Conservation (phyloP, 2,888 invertebrate genomes). For the Globia sparganii region DNA sequence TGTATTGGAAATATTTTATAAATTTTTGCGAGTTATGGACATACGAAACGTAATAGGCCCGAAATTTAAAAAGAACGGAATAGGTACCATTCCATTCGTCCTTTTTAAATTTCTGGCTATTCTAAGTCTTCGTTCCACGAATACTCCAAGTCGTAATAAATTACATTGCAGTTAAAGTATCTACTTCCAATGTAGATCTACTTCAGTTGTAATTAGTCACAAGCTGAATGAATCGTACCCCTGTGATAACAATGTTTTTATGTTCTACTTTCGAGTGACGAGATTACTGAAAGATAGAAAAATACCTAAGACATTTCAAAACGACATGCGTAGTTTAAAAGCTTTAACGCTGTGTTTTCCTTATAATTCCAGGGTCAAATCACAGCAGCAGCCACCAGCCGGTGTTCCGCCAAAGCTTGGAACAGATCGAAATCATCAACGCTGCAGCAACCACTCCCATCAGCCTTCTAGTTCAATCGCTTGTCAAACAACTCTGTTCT, state of each 20-base stretch:
- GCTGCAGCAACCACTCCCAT: conserved; percentile 90
- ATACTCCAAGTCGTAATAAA: neutral
- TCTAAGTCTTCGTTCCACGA: neutral
- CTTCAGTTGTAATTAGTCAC: conserved; percentile 6
- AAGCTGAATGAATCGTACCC: neutral
- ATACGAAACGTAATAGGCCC: neutral
- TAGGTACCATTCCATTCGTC: no score
- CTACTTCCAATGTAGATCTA: neutral
- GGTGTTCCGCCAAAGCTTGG: conserved; percentile 79
- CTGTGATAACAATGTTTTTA: conserved; percentile 15
- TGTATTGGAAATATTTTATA: neutral
- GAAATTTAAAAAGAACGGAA: neutral
- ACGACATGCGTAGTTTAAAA: neutral
- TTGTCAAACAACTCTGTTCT: conserved; percentile 92
- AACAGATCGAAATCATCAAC: conserved; percentile 83
- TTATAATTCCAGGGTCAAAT: conserved; percentile 79
- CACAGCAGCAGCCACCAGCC: conserved; percentile 80
- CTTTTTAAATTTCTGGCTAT: no score
- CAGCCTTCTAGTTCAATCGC: conserved; percentile 93
- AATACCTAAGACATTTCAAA: neutral
- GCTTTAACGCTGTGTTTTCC: conserved; percentile 19
- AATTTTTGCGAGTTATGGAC: neutral
- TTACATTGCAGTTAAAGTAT: neutral
- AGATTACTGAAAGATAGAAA: neutral
- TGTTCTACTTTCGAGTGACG: neutral